Evolutionary conservation across 2,113 vertebrate genomes (phyloP).

Genomic region (Pterocles gutturalis): DNA sequence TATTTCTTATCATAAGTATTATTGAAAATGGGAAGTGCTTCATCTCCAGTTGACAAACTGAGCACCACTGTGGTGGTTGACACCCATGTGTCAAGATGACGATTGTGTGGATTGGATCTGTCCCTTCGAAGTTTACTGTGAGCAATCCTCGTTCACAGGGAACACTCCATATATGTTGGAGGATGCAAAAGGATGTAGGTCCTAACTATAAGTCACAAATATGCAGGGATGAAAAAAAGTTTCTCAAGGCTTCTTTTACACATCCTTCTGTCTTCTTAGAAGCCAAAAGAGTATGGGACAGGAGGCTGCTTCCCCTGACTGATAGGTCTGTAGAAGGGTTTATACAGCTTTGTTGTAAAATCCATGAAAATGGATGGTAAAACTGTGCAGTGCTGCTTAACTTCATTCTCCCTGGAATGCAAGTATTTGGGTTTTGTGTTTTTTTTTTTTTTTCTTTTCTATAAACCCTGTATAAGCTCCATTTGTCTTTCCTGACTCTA

Average conservation of each 20-base stretch:
- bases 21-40: not conserved
- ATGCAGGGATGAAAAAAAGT: not conserved
- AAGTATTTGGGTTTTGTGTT: not conserved
- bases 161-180: not conserved
- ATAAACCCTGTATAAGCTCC: not conserved
- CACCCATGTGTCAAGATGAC: not conserved
- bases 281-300: not conserved
- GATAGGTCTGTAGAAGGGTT: not conserved
- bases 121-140: not conserved
- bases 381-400: not conserved
- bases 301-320: not conserved
- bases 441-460: not conserved
- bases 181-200: not conserved
- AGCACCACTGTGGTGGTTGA: not conserved
- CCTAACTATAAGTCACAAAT: not conserved
- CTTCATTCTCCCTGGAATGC: not conserved
- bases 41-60: not conserved
- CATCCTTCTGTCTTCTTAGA: not conserved
- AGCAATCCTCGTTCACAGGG: not conserved
- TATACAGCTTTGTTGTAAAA: not conserved
- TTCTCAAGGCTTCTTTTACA: not conserved
- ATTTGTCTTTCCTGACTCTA: not conserved
- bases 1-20: not conserved
- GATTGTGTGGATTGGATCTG: not conserved
- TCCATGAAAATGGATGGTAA: not conserved